Base-by-base conservation (phyloP, 2,113 vertebrate genomes). In the Thalassarche chlororhynchos region DNA sequence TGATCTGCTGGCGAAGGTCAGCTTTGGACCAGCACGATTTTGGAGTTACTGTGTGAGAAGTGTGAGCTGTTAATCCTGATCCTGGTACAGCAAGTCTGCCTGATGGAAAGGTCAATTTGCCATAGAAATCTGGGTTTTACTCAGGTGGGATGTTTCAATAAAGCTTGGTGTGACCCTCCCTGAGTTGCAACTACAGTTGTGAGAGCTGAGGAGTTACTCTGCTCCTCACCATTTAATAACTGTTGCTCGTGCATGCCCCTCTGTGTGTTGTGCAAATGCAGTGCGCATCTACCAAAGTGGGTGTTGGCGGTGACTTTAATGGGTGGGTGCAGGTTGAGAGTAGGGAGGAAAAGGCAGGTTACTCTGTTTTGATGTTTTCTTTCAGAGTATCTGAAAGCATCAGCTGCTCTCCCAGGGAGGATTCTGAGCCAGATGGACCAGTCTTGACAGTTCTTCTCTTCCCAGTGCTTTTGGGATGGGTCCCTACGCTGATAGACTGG, bases 1-100 rank as follows among this genome's bases (percentile, higher is more conserved):
- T 69, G 69, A 94, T 55, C 91, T 90, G 62, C 75, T 92, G 91
- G 77, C 5, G 2, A 84, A 87, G 93, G 95, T 83, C 94, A 84
- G 29, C 83, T 52, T 66, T 78, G 72, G 75, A 47, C 71, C 57
- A 57, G 86, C 26, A 25, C 49, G 6, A 86, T 19, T 28, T 34
- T 93, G 65, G 77, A 87, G 90, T 61, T 94, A 76, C 49, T 81
- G 17, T 5, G 16, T 26, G 65, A 68, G 84, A 77, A 42, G 70
- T 11, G 31, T 13, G 69, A 75, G 61, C 47, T 74, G n/a, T 68
- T 71, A 26, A 29, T 58, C 64, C 46, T 6, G 2, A 10, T 65
- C 47, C 46, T 70, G 82, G 34, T 83, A 52, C 65, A 80, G 17
- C 36, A 19, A 38, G 21, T 60, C 32, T 83, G 79, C 31, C 9